Evolutionary conservation across 2,888 invertebrate genomes (phyloP), one percentile per base, ranked within the genome.

Genomic region (Siphlonurus alternatus): DNA sequence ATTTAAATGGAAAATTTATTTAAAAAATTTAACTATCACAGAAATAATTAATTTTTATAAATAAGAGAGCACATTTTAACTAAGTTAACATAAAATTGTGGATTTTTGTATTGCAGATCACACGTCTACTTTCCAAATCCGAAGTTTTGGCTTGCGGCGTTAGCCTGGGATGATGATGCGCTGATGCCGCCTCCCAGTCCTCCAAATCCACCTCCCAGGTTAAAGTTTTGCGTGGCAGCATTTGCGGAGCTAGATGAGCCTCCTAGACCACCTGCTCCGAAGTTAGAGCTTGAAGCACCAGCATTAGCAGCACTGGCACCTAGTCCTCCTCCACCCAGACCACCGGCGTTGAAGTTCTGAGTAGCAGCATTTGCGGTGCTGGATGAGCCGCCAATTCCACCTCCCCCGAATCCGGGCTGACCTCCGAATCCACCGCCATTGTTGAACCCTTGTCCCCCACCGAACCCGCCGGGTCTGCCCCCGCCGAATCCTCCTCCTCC

Each of bases 401-500:
- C 38, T 38, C 38, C 38, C 7, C 38, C 38, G 38, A 38, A 38
- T 10, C 56, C 56, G 38, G 7, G 7, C 7, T 10, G 15, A 10
- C 56, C 56, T 5, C 56, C 56, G 7, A 56, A 56, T 10, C 56
- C 56, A 38, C 38, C 38, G n/a, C 56, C 56, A 5, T 10, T 18
- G 56, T 56, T 56, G 56, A 56, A 56, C 15, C 20, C 20, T 20
- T 56, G 56, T 10, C 15, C 7, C 7, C 15, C 56, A 56, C 15
- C 56, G 56, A 18, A 18, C 7, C 15, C 56, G 56, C 20, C 20
- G 56, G 7, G 5, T 20, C 15, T 20, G 5, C 7, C 5, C 15
- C 56, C 56, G 5, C 56, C 56, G 56, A 56, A 56, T n/a, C 56
- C 56, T 7, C 56, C 56, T n/a, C 56, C 56, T n/a, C n/a, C n/a